A percentile compares a stretch with the other conserved stretches of the same genome.
Conservation (phyloP, 2,888 invertebrate genomes). For the Ceriagrion tenellum region DNA sequence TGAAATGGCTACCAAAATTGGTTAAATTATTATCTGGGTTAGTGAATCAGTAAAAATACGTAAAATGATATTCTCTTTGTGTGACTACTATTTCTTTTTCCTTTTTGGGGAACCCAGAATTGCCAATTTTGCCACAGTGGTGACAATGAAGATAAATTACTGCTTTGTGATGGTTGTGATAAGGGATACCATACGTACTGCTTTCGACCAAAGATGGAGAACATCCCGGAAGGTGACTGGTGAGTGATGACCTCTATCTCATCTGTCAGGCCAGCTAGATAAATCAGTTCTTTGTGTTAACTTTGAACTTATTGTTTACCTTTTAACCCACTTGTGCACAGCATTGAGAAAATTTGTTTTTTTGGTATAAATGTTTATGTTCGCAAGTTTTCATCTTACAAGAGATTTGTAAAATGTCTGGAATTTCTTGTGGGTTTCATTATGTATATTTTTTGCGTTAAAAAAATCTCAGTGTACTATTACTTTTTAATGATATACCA, state of each 20-base stretch:
- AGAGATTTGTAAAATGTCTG: no score
- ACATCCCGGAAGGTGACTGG: constrained; percentile 99
- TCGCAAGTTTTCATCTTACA: no score
- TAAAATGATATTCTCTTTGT: not conserved
- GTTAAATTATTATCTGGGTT: not conserved
- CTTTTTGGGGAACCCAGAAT: constrained; percentile 82
- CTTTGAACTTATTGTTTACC: no score
- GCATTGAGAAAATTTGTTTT: no score
- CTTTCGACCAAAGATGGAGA: constrained; percentile 97
- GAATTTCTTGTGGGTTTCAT: no score
- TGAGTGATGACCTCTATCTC: constrained; percentile 77
- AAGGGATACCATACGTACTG: constrained; percentile 99
- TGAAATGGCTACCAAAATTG: not conserved
- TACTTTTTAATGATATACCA: no score
- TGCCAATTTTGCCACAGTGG: constrained; percentile 98
- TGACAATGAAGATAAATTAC: constrained; percentile 96
- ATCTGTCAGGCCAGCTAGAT: not conserved
- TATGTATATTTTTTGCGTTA: no score
- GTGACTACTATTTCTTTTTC: not conserved
- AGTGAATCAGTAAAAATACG: not conserved
- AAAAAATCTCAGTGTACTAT: no score
- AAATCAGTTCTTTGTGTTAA: no score
- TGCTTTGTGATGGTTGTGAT: constrained; percentile 98
- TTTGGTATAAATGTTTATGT: no score
- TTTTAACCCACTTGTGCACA: no score